Percentiles rank a stretch among this genome's conserved stretches.
phyloP scores from a whole-genome alignment of 2,888 invertebrate genomes.

The Meiosimyza platycephala region DNA sequence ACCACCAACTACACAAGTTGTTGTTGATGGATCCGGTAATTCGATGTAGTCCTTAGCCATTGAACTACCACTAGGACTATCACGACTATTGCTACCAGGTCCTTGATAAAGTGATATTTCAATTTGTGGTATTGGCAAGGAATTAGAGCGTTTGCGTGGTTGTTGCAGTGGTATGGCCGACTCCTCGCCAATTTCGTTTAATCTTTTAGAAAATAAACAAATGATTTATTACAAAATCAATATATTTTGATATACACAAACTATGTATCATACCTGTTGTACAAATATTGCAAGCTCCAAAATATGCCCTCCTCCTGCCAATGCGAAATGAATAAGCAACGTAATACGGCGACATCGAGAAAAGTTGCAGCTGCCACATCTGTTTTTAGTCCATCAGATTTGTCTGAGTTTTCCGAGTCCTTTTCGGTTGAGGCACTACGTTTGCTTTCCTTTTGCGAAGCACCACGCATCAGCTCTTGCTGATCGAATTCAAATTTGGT shows the following conservation, averaged over 20 bases:
- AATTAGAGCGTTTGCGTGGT: slow-evolving; percentile 89
- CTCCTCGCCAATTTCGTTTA: slow-evolving; percentile 90
- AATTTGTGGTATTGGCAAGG: slow-evolving; percentile 92
- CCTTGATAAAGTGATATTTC: slow-evolving; percentile 88
- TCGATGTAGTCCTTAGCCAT: slow-evolving; percentile 80
- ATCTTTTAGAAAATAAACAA: slow-evolving; percentile 67
- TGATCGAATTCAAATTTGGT: slow-evolving; percentile 67
- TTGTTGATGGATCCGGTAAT: slow-evolving; percentile 77
- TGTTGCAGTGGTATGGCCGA: slow-evolving; percentile 77
- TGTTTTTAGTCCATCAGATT: slow-evolving; percentile 64
- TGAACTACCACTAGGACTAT: slow-evolving; percentile 64
- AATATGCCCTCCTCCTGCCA: slow-evolving; percentile 99
- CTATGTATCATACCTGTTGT: slow-evolving; percentile 76
- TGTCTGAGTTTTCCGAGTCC: slow-evolving; percentile 77
- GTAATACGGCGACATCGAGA: slow-evolving; percentile 93
- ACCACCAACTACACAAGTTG: slow-evolving; percentile 60
- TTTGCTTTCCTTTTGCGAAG: slow-evolving; percentile 61
- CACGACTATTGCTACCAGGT: slow-evolving; percentile 70
- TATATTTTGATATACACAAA: neutral
- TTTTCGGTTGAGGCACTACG: slow-evolving; percentile 78
- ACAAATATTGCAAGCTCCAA: slow-evolving; percentile 94
- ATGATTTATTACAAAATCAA: neutral
- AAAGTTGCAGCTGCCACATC: slow-evolving; percentile 91
- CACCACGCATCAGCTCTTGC: slow-evolving; percentile 63
- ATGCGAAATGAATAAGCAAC: slow-evolving; percentile 94